Evolutionary conservation across 2,797 vertebrate species (phyloP), one percentile per base, ranked within the genome.

Genomic region (Alectoris magna): DNA sequence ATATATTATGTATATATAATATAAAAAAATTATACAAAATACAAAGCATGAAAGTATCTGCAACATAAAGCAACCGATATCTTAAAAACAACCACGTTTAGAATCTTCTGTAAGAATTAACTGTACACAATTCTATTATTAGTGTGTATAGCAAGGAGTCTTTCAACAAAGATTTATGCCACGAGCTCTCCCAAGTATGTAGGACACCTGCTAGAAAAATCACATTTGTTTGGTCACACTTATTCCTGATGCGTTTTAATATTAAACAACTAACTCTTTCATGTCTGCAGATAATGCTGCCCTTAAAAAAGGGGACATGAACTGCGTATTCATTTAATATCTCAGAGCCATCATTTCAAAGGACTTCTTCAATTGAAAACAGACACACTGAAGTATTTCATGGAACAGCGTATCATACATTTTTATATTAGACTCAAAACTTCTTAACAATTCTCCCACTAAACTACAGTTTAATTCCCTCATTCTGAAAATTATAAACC

Each of bases 261-360:
- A 87, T 43, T 36, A 62, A 78, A 83, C 43, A 83, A 60, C 44
- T 46, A 80, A 55, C 21, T 77, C 72, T 83, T 59, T 16, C 55
- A 62, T 24, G 74, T 62, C 70, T 87, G 66, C 63, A 89, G 89
- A 70, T 58, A 90, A 16, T 5, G 6, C 15, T 88, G 66, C 39
- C 70, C 70, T 81, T 75, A 48, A 62, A 71, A 84, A 92, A 34
- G 59, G 9, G 60, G 58, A 75, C 67, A 70, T 6, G 62, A 87
- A 85, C 34, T 95, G 63, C 63, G 85, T 80, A 93, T 85, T 87
- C 85, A 75, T 88, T 86, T 56, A 78, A 13, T 46, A 80, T 81
- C 75, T 85, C 69, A 43, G 70, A 83, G 76, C 39, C 94, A 71
- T 75, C 79, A 53, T 84, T 95, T 91, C 91, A 95, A 93, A 95